Percentiles rank a stretch among this genome's conserved stretches.
phyloP scores from a whole-genome alignment of 2,888 invertebrate genomes.

The Agelastica alni region DNA sequence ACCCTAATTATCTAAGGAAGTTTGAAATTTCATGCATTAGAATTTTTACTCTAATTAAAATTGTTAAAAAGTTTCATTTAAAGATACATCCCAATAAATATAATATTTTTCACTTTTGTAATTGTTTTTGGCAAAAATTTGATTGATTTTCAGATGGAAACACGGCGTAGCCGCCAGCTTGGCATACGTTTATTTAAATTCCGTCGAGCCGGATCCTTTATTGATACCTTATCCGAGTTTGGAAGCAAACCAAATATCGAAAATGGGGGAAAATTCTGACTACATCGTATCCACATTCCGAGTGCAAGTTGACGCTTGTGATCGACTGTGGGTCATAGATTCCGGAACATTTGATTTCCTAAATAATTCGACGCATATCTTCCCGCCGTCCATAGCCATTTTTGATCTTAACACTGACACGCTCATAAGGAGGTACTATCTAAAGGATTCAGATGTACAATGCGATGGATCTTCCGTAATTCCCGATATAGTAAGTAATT shows the following conservation, averaged over 20 bases:
- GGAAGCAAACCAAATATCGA: constrained; percentile 76
- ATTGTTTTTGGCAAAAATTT: constrained; percentile 7
- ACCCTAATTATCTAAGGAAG: too few species aligned
- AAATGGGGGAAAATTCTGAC: constrained; percentile 60
- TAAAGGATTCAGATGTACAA: constrained; percentile 72
- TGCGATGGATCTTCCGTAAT: constrained; percentile 74
- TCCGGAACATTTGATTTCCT: constrained; percentile 76
- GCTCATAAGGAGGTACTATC: constrained; percentile 68
- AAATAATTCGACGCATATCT: constrained; percentile 66
- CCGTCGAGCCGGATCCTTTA: constrained; percentile 58
- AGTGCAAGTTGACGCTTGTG: constrained; percentile 73
- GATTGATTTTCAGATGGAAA: constrained; percentile 59
- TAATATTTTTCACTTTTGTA: neutral
- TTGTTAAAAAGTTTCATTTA: too few species aligned
- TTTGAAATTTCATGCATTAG: too few species aligned
- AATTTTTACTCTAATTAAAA: too few species aligned
- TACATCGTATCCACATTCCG: constrained; percentile 75
- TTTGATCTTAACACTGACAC: constrained; percentile 77
- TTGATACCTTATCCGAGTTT: constrained; percentile 77
- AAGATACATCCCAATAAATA: neutral
- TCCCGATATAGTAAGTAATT: constrained; percentile 74
- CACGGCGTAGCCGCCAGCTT: constrained; percentile 71
- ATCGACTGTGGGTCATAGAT: constrained; percentile 81
- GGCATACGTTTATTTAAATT: constrained; percentile 70
- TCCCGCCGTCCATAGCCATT: constrained; percentile 68